Evolutionary conservation across 2,797 vertebrate genomes (phyloP).

Genomic region (Propithecus perrieri): DNA sequence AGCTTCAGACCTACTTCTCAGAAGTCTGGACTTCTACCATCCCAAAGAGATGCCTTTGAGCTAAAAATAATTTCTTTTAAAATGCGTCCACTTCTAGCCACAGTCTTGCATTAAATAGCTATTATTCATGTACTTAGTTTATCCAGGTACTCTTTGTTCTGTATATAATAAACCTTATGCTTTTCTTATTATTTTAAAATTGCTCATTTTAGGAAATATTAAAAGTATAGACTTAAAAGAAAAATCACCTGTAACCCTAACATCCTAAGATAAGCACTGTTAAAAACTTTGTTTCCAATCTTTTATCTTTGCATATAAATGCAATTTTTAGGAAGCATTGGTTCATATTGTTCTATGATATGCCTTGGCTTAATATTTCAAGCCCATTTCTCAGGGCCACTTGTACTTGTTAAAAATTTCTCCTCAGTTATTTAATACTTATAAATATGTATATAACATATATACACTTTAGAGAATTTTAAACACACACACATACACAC

Average conservation of each 20-base stretch:
- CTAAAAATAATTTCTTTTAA: conserved; percentile 40
- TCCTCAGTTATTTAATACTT: not conserved
- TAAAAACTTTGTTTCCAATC: not conserved
- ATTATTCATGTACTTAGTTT: not conserved
- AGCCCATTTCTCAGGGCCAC: not conserved
- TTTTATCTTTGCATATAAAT: conserved; percentile 4
- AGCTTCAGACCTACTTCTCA: not conserved
- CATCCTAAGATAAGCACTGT: not conserved
- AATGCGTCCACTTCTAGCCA: not conserved
- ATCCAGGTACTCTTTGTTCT: not conserved
- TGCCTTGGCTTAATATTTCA: conserved; percentile 26
- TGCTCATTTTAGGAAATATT: conserved; percentile 45
- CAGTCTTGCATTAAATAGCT: not conserved
- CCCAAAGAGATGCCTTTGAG: not conserved
- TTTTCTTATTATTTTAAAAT: conserved; percentile 34
- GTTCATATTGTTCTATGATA: not conserved
- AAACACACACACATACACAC: too few species aligned
- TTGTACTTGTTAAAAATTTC: not conserved
- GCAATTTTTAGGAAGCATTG: not conserved
- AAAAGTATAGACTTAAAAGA: conserved; percentile 30
- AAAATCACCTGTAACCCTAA: conserved; percentile 13
- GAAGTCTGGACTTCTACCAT: not conserved
- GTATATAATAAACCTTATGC: not conserved
- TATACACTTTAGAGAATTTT: not conserved
- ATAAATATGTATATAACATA: not conserved